Base-by-base conservation (phyloP, 2,888 invertebrate genomes). In the Sphaerophoria taeniata region DNA sequence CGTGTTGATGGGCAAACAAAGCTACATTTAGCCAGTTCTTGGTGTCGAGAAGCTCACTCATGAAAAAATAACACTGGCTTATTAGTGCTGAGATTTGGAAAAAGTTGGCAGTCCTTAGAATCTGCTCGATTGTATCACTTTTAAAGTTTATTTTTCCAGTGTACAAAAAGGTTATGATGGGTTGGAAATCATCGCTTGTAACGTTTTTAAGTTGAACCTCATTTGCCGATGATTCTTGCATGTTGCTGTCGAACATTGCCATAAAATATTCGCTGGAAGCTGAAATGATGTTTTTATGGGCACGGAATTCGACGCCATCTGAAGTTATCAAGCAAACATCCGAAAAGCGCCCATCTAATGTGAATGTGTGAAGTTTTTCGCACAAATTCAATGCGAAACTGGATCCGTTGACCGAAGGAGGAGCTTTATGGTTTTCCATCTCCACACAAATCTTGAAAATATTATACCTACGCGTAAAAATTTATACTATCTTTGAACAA, bases 211-310 rank as follows among this genome's bases (percentile, higher is more conserved):
- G 9, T 33, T 56, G 47, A 1, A 77, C 45, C 24, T 69, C 53
- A 11, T 39, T 14, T 5, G 53, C 6, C 4, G 11, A 63, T 11
- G 55, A 31, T 12, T 71, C 63, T 0, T 43, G 36, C 3, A 77
- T 31, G 14, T 3, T 5, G 49, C 55, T 33, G 12, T 14, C 56
- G 51, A 78, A 78, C 78, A 78, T 58, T 9, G 12, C 33, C 5
- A n/a, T 4, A 24, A 78, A 78, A 39, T 58, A 78, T 4, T 58
- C 49, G 14, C 78, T 78, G 0, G 39, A 24, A 2, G 65, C 71
- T 6, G 56, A 14, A 3, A 78, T 39, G 9, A 78, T 33, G 5
- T 31, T 12, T 9, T 33, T 45, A 36, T 78, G 71, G 0, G 43
- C 65, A n/a, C 16, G 33, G 2, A 72, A 12, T 47, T 4, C 39